Percentiles rank a stretch among this genome's conserved stretches.
Evolutionary conservation across 1,140 invertebrate species (phyloP).

Genomic region (Aradophagus sp.): DNA sequence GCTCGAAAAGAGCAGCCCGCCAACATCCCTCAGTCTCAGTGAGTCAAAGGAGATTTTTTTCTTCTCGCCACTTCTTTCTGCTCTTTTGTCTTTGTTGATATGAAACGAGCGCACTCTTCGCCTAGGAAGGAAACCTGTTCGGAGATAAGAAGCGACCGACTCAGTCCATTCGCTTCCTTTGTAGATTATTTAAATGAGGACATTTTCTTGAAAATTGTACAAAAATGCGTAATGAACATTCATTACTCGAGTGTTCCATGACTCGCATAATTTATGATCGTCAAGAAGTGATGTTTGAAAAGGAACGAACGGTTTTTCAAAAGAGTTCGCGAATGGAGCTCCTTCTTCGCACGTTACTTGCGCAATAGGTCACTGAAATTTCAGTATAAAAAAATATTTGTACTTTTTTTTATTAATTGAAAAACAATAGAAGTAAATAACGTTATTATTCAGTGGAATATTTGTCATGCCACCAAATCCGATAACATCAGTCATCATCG

Average conservation of each 20-base stretch:
- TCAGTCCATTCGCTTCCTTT: constrained; percentile 49
- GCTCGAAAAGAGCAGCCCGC: constrained; percentile 40
- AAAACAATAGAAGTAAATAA: too few species aligned
- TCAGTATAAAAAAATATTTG: too few species aligned
- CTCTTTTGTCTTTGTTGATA: constrained; percentile 53
- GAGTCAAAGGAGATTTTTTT: constrained; percentile 46
- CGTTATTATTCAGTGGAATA: too few species aligned
- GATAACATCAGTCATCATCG: too few species aligned
- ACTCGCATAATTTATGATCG: constrained; percentile 48
- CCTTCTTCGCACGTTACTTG: too few species aligned
- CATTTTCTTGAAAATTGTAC: constrained; percentile 47
- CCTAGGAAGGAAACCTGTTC: constrained; percentile 35
- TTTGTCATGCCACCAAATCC: too few species aligned
- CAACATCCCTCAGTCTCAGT: constrained; percentile 41
- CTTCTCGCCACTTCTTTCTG: constrained; percentile 29
- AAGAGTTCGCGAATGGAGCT: too few species aligned
- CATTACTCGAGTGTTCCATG: constrained; percentile 42
- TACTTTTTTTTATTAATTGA: too few species aligned
- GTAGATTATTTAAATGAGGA: constrained; percentile 54
- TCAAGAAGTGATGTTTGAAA: constrained; percentile 29
- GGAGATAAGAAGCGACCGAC: constrained; percentile 43
- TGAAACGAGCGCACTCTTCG: constrained; percentile 31
- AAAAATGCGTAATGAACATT: constrained; percentile 56
- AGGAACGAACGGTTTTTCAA: background rate
- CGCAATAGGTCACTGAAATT: too few species aligned